Evolutionary conservation across 2,113 vertebrate genomes (phyloP), one percentile per base, ranked within the genome.

Genomic region (Azemiops feae): DNA sequence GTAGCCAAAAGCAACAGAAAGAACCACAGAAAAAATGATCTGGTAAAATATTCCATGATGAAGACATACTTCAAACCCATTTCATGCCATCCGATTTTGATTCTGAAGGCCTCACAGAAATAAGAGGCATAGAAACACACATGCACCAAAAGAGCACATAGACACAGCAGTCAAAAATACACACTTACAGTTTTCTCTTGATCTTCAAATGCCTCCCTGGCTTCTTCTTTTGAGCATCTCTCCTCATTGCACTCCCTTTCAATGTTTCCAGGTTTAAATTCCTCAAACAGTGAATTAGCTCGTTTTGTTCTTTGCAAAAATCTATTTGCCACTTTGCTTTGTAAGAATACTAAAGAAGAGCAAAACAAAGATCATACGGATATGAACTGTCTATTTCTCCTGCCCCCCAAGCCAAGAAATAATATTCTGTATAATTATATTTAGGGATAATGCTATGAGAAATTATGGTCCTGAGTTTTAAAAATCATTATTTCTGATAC

Each of bases 221-320:
- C 99, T 95, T 99, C 99, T 93, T 99, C 99, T 1, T 97, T 98
- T 0, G 97, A 94, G 57, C 99, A 99, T 2, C 94, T 94, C 94
- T 99, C 99, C 94, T 99, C 99, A 0, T 93, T 0, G 87, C 99
- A 99, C 91, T 99, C 99, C n/a, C 99, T 96, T 97, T 99, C 98
- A 92, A 99, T 97, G 94, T 98, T 98, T 6, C 99, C 99, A 92
- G 97, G 1, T 91, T 97, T 98, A 1, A 97, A 0, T 96, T 99
- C 99, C 94, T 99, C 99, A 0, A 97, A 74, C 23, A 97, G 86
- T 0, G 98, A 97, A 95, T 99, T 99, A 0, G 98, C 98, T 53
- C 99, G 98, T 90, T 97, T 98, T 53, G 6, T 0, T 50, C 99
- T 98, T 57, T 25, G 91, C 93, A 99, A 94, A 50, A 99, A 95